These are phyloP conservation scores for Eupsilia transversa DNA, from an alignment of 2,888 invertebrate genomes.

Conservation along the genomic window DNA sequence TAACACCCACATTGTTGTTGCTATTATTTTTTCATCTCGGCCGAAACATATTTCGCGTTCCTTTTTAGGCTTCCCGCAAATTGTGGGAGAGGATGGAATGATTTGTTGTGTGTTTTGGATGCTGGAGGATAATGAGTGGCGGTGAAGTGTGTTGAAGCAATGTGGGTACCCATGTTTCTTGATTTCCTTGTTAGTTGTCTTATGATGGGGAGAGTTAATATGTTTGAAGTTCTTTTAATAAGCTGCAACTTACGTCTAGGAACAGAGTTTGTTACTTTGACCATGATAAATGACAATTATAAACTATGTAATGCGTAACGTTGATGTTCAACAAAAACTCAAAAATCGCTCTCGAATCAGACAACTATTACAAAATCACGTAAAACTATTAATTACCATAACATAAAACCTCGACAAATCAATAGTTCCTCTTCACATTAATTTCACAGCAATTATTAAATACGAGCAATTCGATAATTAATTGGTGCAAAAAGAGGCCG, in stretches of 20 bases:
- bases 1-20: constrained; percentile 84
- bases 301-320: too few relatives aligned
- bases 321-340: not conserved
- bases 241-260: too few relatives aligned
- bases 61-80: constrained; percentile 53
- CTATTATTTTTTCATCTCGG: constrained; percentile 86
- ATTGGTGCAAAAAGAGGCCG: constrained; percentile 89
- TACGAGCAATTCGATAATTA: constrained; percentile 89
- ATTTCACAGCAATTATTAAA: constrained; percentile 89
- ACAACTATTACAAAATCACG: constrained; percentile 24
- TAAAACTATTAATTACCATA: constrained; percentile 53
- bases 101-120: constrained; percentile 56
- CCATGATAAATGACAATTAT: too few relatives aligned
- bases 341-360: not conserved
- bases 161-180: constrained; percentile 8
- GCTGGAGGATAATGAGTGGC: constrained; percentile 34
- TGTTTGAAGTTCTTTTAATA: not conserved
- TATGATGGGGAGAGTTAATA: not conserved
- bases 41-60: constrained; percentile 76
- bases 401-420: constrained; percentile 65
- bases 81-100: constrained; percentile 46
- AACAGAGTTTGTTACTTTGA: too few relatives aligned
- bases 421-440: constrained; percentile 84
- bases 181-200: not conserved
- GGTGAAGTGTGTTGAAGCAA: constrained; percentile 47